Conservation (phyloP, 2,113 vertebrate species). For the Dromaius novaehollandiae region DNA sequence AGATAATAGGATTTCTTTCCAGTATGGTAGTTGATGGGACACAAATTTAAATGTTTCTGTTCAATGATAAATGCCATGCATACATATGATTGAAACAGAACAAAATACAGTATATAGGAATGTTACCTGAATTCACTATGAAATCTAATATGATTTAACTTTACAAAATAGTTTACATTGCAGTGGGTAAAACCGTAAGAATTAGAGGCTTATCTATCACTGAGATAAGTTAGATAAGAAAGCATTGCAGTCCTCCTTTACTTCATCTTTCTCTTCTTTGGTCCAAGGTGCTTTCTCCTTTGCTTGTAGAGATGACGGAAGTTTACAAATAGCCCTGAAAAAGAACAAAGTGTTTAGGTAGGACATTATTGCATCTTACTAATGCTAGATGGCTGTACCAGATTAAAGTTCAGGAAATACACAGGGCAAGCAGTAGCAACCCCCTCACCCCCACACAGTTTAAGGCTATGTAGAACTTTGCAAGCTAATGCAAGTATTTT, state of each 20-base stretch:
- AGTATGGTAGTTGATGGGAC: background rate
- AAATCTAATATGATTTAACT: constrained; percentile 24
- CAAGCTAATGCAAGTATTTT: background rate
- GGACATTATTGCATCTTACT: background rate
- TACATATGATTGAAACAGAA: background rate
- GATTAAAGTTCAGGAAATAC: background rate
- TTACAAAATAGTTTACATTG: constrained; percentile 72
- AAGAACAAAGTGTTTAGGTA: background rate
- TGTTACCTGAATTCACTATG: constrained; percentile 52
- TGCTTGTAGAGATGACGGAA: constrained; percentile 93
- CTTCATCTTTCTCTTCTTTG: constrained; percentile 90
- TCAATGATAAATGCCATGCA: constrained; percentile 40
- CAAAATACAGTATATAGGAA: constrained; percentile 34
- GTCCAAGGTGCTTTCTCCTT: constrained; percentile 84
- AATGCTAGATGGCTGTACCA: background rate
- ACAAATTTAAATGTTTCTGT: background rate
- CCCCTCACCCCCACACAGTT: background rate
- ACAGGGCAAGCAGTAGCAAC: background rate
- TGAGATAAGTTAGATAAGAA: constrained; percentile 55
- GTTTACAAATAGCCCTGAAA: constrained; percentile 86
- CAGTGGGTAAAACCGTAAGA: constrained; percentile 71
- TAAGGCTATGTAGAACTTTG: background rate
- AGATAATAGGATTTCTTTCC: constrained; percentile 49
- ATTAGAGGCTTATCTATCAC: constrained; percentile 47
- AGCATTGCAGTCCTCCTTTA: constrained; percentile 65